These are phyloP conservation scores for Nestor notabilis DNA, from an alignment of 2,113 vertebrate genomes.

Conservation along the genomic window DNA sequence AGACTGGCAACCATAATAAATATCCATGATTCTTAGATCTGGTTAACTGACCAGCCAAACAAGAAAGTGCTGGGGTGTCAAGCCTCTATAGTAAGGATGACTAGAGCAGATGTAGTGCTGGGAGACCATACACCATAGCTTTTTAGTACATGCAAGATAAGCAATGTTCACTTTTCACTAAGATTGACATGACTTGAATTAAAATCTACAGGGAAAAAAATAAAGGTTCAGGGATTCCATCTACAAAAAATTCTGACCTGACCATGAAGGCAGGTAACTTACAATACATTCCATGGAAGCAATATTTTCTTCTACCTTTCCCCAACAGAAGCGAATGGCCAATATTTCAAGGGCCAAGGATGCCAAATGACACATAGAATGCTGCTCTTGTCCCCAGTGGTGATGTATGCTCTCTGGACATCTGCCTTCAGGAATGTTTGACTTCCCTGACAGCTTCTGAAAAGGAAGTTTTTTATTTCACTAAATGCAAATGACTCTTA, in stretches of 20 bases:
- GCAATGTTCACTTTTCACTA: background rate
- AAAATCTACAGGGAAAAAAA: background rate
- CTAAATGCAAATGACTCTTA: background rate
- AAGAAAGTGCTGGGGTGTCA: background rate
- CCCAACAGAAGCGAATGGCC: background rate
- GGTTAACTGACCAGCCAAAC: constrained; percentile 29
- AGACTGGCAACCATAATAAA: constrained; percentile 34
- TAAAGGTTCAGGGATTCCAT: background rate
- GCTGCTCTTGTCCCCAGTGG: background rate
- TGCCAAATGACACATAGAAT: background rate
- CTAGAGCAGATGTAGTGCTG: background rate
- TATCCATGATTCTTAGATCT: constrained; percentile 31
- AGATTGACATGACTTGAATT: background rate
- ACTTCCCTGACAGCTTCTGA: background rate
- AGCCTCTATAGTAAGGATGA: background rate
- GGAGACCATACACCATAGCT: background rate
- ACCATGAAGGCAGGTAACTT: background rate
- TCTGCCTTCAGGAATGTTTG: background rate
- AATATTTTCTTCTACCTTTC: background rate
- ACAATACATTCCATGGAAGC: background rate
- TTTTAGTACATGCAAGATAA: background rate
- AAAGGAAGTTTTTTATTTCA: background rate
- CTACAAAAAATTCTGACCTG: background rate
- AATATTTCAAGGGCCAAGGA: background rate
- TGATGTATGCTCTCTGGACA: background rate